Conservation (phyloP, 2,888 invertebrate genomes). For the Spodoptera littoralis region DNA sequence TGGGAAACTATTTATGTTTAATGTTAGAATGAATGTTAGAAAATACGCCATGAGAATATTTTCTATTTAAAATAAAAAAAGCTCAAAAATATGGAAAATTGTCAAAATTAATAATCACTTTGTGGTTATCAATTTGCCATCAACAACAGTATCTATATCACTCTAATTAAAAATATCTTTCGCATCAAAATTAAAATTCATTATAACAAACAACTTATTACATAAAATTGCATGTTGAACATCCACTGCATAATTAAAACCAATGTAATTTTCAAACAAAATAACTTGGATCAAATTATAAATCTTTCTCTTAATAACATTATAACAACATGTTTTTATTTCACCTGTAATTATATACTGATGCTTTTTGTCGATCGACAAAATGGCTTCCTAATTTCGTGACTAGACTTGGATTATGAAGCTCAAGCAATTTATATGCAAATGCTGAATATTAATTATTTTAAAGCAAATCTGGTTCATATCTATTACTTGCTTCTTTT, state of each 20-base stretch:
- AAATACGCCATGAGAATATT: constrained; percentile 20
- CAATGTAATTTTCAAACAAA: constrained; percentile 16
- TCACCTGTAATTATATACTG: constrained; percentile 44
- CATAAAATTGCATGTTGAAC: constrained; percentile 28
- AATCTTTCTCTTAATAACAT: constrained; percentile 46
- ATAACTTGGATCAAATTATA: constrained; percentile 31
- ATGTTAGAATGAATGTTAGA: constrained; percentile 28
- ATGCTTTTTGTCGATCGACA: constrained; percentile 39
- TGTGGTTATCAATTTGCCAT: neutral
- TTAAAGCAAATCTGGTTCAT: constrained; percentile 45
- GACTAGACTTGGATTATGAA: constrained; percentile 45
- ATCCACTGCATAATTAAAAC: constrained; percentile 33
- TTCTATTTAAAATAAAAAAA: neutral
- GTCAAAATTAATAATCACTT: no score
- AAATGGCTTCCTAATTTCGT: constrained; percentile 55
- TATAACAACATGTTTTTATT: constrained; percentile 46
- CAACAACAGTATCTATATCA: neutral
- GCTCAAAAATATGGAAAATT: neutral
- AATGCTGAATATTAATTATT: constrained; percentile 54
- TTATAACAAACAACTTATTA: constrained; percentile 27
- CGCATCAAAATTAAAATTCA: constrained; percentile 13
- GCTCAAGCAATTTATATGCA: constrained; percentile 54
- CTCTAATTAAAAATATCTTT: constrained; percentile 2
- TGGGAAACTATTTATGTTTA: constrained; percentile 39
- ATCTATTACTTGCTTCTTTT: constrained; percentile 36